Percentiles rank a stretch among this genome's conserved stretches.
Conservation (phyloP, 2,888 invertebrate genomes). For the Uropetala carovei region DNA sequence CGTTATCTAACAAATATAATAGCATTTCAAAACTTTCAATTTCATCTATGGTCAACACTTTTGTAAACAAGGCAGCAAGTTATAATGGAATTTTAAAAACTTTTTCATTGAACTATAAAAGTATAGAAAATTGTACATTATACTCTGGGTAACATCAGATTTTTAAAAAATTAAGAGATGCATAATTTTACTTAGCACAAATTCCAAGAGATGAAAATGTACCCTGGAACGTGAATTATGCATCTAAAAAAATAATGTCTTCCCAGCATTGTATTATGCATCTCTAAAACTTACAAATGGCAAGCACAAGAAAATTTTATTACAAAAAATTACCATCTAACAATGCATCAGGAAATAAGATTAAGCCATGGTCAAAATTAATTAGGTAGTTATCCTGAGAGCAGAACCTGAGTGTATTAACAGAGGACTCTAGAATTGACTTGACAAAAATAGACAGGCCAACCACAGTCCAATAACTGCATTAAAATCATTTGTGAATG, state of each 20-base stretch:
- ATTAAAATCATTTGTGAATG: constrained; percentile 52
- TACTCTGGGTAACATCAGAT: constrained; percentile 17
- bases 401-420: constrained; percentile 63
- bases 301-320: constrained; percentile 57
- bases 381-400: constrained; percentile 60
- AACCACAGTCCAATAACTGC: constrained; percentile 57
- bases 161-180: constrained; percentile 56
- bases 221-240: constrained; percentile 58
- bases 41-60: constrained; percentile 46
- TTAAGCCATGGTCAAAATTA: constrained; percentile 63
- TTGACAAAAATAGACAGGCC: constrained; percentile 60
- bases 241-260: constrained; percentile 58
- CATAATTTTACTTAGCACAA: constrained; percentile 43
- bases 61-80: constrained; percentile 59
- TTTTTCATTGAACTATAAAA: constrained; percentile 53
- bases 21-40: constrained; percentile 38
- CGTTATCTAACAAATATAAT: constrained; percentile 59
- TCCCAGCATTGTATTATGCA: constrained; percentile 12
- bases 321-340: constrained; percentile 52
- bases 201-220: constrained; percentile 61
- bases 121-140: constrained; percentile 60
- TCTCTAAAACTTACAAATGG: constrained; percentile 52
- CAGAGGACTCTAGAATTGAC: constrained; percentile 55
- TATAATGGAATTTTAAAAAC: constrained; percentile 45
- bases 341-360: constrained; percentile 48